Base-by-base conservation (phyloP, 1,140 invertebrate genomes). In the Brachionus manjavacas region DNA sequence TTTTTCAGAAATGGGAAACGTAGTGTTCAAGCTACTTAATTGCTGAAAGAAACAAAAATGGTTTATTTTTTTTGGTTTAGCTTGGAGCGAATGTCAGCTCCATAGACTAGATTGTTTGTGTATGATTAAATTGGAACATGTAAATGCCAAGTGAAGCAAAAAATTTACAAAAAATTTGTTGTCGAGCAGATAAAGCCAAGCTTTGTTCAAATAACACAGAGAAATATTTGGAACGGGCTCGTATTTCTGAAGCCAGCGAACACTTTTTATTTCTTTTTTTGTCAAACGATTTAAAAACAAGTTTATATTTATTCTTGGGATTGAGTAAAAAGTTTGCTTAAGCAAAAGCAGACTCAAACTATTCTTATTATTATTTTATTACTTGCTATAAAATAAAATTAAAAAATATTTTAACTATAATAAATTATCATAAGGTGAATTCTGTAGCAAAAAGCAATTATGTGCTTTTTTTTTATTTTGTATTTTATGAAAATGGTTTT, bases 341-440 rank as follows among this genome's bases (percentile, higher is more conserved):
- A 43, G 39, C 28, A 72, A 72, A 35, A 72, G 41, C 68, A 72
- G 68, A 41, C 68, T 41, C 23, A 12, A 68, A 39, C 66, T 68
- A 68, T 68, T 39, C 35, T 41, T 60, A n/a, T 16, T 72, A 72
- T 20, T 72, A 72, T 72, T 72, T 72, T 72, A 72, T 72, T 41
- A 46, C 68, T 72, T 41, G 41, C 68, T 68, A 60, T 60, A 60
- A 60, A 35, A 72, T 41, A 72, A 72, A 72, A 72, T 41, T 39
- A 39, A 39, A 72, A 16, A 72, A 41, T 72, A 39, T 72, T 72
- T 72, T 39, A 72, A 72, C 39, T 72, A 72, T 16, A 72, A 72
- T 72, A 72, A 72, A 72, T 39, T 72, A 39, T 39, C 28, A 39
- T 39, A 72, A 72, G 39, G 68, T 72, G 41, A 72, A 41, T 41